Base-by-base conservation (phyloP, 2,797 vertebrate genomes). In the Podargus strigoides region DNA sequence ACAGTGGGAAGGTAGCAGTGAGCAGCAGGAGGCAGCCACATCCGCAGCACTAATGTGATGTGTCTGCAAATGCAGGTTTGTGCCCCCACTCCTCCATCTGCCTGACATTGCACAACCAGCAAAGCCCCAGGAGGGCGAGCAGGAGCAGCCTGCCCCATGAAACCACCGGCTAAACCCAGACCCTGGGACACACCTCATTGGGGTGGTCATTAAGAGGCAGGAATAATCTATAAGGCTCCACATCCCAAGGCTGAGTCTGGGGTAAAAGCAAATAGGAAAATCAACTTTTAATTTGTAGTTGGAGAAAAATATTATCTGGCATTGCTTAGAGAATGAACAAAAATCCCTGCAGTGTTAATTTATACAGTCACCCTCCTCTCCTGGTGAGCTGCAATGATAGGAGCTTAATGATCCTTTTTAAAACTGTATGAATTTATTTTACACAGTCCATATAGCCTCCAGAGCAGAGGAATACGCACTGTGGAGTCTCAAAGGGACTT, bases 391-490 rank as follows among this genome's bases (percentile, higher is more conserved):
- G 49, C 1, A 1, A 10, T 23, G 75, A 76, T 60, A 55, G 70
- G 34, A 76, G 41, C 24, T 70, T 50, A 80, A 77, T 39, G 87
- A 73, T 27, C 68, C 75, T 74, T 70, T 81, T 75, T 83, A 64
- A 39, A 19, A 41, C 8, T 0, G 0, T 1, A 58, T 55, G 58
- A 42, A 44, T 92, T 86, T 39, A 27, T 93, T 78, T 58, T n/a
- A 17, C 46, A 62, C 37, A 42, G 32, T 18, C 44, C 37, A 6
- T 4, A 21, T 42, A 79, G 60, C 60, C 64, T 85, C 41, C 14
- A 32, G 41, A 83, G 41, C 75, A 66, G 68, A 68, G 72, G 20
- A 80, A 14, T 47, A 32, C 3, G 8, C 52, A 26, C 39, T 1
- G 4, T 4, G 44, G 21, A 68, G 17, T 76, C 55, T 49, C 62